A percentile compares a stretch with the other conserved stretches of the same genome.
These are phyloP conservation scores for Araneus ventricosus DNA, from an alignment of 1,140 invertebrate genomes.

Conservation along the genomic window DNA sequence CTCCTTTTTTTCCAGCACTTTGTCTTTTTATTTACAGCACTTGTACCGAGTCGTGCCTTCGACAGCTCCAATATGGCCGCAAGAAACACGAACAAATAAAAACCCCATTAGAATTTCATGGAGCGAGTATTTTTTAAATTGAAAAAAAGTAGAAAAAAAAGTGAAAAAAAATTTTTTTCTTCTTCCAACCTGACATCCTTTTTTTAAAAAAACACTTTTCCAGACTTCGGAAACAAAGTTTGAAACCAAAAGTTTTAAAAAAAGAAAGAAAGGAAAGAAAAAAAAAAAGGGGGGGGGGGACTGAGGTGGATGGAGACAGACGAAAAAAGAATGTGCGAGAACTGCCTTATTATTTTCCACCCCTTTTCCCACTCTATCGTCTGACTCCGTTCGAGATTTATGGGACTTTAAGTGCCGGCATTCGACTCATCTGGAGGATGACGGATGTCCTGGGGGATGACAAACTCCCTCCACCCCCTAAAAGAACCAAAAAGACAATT, in stretches of 20 bases:
- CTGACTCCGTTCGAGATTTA: constrained; percentile 15
- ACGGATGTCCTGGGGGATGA: constrained; percentile 20
- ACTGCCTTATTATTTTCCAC: constrained; percentile 23
- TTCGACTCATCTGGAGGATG: constrained; percentile 3
- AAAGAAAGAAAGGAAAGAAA: neutral
- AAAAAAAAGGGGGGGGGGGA: neutral
- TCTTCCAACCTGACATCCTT: neutral
- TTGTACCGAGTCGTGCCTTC: neutral
- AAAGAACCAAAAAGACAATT: constrained; percentile 17
- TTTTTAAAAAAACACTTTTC: neutral
- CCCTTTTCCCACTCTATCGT: neutral
- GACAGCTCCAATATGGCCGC: neutral
- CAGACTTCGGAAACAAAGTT: neutral
- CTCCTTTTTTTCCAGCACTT: too few species aligned
- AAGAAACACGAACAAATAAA: neutral
- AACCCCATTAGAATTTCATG: constrained; percentile 28
- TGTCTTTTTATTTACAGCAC: too few species aligned
- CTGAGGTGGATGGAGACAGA: neutral
- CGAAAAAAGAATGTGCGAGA: neutral
- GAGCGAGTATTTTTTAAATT: neutral
- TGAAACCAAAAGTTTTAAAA: constrained; percentile 15
- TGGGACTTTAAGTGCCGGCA: constrained; percentile 18
- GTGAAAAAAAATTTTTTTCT: neutral
- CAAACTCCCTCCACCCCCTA: neutral
- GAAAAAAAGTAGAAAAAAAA: neutral